Percentiles rank a stretch among this genome's conserved stretches.
These are phyloP conservation scores for Clitarchus hookeri DNA, from an alignment of 2,888 invertebrate species.

Conservation along the genomic window DNA sequence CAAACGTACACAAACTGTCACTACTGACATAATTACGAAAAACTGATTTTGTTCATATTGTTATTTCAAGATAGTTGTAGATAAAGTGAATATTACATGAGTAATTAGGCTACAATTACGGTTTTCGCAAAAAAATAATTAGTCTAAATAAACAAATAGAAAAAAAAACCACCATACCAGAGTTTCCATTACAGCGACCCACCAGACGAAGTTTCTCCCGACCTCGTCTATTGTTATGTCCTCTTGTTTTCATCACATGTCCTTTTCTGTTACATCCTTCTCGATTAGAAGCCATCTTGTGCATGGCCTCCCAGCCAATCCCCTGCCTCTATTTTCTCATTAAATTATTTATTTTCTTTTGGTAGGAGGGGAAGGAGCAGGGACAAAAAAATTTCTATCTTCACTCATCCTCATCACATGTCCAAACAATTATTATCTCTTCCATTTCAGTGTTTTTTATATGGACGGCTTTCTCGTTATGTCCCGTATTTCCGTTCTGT, in stretches of 20 bases:
- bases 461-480: background rate
- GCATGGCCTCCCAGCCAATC: background rate
- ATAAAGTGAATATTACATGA: no score
- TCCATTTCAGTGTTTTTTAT: background rate
- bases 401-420: constrained; percentile 14
- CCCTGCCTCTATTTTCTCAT: background rate
- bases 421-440: background rate
- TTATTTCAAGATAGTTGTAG: no score
- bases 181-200: no score
- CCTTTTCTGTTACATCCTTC: background rate
- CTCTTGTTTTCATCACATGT: background rate
- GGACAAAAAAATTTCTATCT: background rate
- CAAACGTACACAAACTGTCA: no score
- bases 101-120: no score
- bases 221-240: no score
- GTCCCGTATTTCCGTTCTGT: background rate
- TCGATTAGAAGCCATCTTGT: background rate
- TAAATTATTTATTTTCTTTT: background rate
- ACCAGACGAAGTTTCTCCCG: no score
- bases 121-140: no score
- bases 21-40: no score
- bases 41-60: no score
- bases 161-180: no score
- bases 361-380: background rate
- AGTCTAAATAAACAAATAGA: no score